Percentiles rank a stretch among this genome's conserved stretches.
Conservation (phyloP, 1,140 invertebrate genomes). For the Holotrichia oblita region DNA sequence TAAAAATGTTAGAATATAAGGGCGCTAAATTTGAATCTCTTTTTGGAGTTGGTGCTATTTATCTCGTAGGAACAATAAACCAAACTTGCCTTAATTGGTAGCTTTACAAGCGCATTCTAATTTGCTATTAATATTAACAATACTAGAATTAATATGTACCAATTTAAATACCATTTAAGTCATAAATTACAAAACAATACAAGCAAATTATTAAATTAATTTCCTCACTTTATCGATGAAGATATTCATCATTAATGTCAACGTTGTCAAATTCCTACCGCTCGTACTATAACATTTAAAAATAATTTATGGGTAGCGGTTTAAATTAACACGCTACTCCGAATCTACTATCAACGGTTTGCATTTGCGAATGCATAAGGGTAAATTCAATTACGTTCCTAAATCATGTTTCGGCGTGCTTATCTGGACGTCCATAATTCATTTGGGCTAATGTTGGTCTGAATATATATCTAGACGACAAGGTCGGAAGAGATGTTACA, state of each 20-base stretch:
- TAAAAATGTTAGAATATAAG: too few species aligned
- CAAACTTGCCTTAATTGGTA: too few species aligned
- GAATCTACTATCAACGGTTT: background rate
- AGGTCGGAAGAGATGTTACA: background rate
- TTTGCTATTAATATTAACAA: too few species aligned
- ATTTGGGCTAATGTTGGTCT: background rate
- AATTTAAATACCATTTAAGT: background rate
- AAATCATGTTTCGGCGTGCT: background rate
- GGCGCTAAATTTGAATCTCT: too few species aligned
- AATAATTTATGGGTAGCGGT: background rate
- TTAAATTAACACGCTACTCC: background rate
- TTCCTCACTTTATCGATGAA: background rate
- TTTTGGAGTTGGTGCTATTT: too few species aligned
- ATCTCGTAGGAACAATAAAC: too few species aligned
- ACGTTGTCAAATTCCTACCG: background rate
- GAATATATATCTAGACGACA: background rate
- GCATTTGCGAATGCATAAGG: slow-evolving; percentile 2
- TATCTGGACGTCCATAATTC: slow-evolving; percentile 12
- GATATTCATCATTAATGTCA: background rate
- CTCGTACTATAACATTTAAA: background rate
- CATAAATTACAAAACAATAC: background rate
- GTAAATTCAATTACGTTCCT: slow-evolving; percentile 17
- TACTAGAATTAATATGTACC: too few species aligned
- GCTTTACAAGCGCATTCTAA: too few species aligned
- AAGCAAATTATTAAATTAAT: background rate